Percentiles rank a stretch among this genome's conserved stretches.
Evolutionary conservation across 2,888 invertebrate species (phyloP).

Genomic region (Dichetophora obliterata): DNA sequence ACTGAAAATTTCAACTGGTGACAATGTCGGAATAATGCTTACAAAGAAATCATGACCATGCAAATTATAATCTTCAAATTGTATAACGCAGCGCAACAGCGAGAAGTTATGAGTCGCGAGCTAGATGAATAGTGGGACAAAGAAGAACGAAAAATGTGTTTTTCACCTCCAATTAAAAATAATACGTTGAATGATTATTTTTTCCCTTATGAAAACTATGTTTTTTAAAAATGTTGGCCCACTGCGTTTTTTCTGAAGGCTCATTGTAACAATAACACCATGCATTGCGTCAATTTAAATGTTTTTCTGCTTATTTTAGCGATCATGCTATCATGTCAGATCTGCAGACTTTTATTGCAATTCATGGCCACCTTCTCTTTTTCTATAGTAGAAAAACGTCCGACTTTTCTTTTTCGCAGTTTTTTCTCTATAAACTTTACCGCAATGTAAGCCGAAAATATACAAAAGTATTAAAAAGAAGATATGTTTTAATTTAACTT

Average conservation of each 20-base stretch:
- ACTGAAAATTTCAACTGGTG: not conserved
- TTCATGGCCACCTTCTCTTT: constrained; percentile 57
- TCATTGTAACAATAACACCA: constrained; percentile 7
- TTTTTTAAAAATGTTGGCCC: no score
- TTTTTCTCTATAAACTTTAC: no score
- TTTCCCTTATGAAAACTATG: no score
- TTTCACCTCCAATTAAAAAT: no score
- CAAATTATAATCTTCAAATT: not conserved
- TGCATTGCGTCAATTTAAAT: not conserved
- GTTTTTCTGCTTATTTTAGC: constrained; percentile 4
- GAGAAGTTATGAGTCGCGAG: no score
- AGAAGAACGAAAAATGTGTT: no score
- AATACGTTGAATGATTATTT: no score
- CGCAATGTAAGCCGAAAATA: not conserved
- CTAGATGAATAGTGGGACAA: no score
- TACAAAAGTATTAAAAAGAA: no score
- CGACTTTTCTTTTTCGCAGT: not conserved
- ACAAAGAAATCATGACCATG: constrained; percentile 18
- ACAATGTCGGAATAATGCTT: constrained; percentile 10
- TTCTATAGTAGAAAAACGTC: constrained; percentile 46
- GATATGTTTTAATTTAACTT: no score
- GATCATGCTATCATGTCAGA: constrained; percentile 49
- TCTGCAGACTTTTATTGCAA: constrained; percentile 60
- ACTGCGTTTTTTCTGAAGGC: not conserved
- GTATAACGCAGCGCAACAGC: not conserved